These are phyloP conservation scores for Pachliopta kotzebuea DNA, from an alignment of 2,888 invertebrate species.

Conservation along the genomic window DNA sequence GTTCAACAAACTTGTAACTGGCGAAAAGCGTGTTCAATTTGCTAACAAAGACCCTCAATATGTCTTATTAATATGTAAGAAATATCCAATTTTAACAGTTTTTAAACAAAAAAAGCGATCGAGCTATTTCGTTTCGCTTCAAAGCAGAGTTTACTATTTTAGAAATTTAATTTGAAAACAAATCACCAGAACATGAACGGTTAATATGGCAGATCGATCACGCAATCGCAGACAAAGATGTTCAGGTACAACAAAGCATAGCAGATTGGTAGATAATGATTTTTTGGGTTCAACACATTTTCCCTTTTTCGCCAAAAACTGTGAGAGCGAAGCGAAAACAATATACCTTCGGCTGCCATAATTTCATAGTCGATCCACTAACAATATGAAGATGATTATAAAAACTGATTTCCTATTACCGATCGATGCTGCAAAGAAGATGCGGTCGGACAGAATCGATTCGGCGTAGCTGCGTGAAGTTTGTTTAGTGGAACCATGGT, in stretches of 20 bases:
- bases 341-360: conserved; percentile 58
- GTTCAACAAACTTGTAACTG: conserved; percentile 53
- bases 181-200: conserved; percentile 53
- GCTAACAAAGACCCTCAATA: conserved; percentile 37
- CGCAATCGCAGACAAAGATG: conserved; percentile 73
- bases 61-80: conserved; percentile 36
- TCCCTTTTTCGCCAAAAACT: conserved; percentile 50
- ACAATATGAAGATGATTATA: conserved; percentile 62
- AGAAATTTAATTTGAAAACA: conserved; percentile 63
- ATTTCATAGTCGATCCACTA: conserved; percentile 73
- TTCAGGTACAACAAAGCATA: conserved; percentile 72
- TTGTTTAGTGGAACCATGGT: conserved; percentile 76
- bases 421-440: conserved; percentile 59
- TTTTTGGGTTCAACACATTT: conserved; percentile 63
- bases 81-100: conserved; percentile 33
- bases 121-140: conserved; percentile 52
- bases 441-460: conserved; percentile 73
- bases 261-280: conserved; percentile 63
- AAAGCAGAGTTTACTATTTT: conserved; percentile 48
- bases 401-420: conserved; percentile 73
- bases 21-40: conserved; percentile 45
- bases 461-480: conserved; percentile 72
- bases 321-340: conserved; percentile 63
- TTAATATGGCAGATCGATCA: conserved; percentile 49
- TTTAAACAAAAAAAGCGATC: conserved; percentile 46